phyloP scores from a whole-genome alignment of 2,888 invertebrate species.

The Agapetus fuscipes region DNA sequence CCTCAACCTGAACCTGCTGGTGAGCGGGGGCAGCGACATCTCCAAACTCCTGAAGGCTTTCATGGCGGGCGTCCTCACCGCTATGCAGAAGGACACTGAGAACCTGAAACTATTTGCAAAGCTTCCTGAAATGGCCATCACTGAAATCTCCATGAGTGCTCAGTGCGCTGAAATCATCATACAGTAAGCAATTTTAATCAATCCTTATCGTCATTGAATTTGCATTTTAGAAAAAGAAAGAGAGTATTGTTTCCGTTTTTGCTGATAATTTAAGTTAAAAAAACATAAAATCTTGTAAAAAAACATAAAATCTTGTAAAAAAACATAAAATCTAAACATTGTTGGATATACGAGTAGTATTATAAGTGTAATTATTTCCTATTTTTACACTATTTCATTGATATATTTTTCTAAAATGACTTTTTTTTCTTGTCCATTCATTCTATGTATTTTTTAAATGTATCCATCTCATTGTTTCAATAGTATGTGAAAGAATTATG shows the following conservation, averaged over 20 bases:
- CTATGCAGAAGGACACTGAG: constrained; percentile 42
- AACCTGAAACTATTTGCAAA: constrained; percentile 37
- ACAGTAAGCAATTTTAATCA: constrained; percentile 46
- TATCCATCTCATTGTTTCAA: too few species aligned
- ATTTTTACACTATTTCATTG: too few species aligned
- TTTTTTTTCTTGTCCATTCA: too few species aligned
- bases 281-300: neutral
- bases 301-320: too few species aligned
- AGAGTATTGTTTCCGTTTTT: constrained; percentile 3
- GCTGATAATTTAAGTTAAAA: too few species aligned
- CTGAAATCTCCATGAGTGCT: constrained; percentile 48
- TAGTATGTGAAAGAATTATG: too few species aligned
- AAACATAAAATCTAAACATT: too few species aligned
- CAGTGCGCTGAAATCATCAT: constrained; percentile 46
- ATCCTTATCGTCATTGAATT: constrained; percentile 1
- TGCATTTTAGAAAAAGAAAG: neutral
- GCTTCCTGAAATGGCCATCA: constrained; percentile 49
- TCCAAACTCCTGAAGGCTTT: constrained; percentile 48
- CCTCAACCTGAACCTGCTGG: constrained; percentile 42
- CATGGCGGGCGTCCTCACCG: constrained; percentile 40
- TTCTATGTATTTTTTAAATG: too few species aligned
- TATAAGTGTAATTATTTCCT: too few species aligned
- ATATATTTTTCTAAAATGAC: too few species aligned
- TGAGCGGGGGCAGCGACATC: constrained; percentile 45
- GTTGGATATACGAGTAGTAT: too few species aligned